These are phyloP conservation scores for Ormyrus rosae DNA, from an alignment of 2,888 invertebrate species.

Conservation along the genomic window DNA sequence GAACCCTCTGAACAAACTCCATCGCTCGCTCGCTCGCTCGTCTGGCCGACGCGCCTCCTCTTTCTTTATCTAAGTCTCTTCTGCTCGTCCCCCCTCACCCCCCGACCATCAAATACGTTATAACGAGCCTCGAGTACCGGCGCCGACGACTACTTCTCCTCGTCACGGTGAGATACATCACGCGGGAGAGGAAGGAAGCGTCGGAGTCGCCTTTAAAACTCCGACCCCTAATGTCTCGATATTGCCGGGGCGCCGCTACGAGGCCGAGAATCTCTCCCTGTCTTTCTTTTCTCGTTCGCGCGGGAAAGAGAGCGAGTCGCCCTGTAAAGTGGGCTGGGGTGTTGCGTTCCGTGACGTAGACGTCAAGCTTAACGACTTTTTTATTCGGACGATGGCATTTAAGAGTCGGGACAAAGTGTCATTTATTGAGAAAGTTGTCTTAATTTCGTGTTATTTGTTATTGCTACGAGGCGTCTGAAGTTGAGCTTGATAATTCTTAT, in stretches of 20 bases:
- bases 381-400: constrained; percentile 26
- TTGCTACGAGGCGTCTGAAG: too few relatives aligned
- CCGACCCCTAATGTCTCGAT: constrained; percentile 33
- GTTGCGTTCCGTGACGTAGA: background rate
- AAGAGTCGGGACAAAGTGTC: background rate
- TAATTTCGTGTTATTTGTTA: background rate
- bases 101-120: constrained; percentile 27
- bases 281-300: constrained; percentile 33
- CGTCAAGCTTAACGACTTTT: constrained; percentile 39
- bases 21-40: background rate
- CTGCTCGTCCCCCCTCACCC: background rate
- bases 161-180: constrained; percentile 22
- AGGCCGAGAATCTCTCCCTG: background rate
- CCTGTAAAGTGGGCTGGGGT: background rate
- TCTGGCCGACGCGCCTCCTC: background rate
- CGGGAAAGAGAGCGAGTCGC: background rate
- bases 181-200: background rate
- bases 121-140: constrained; percentile 31
- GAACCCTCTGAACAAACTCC: constrained; percentile 59
- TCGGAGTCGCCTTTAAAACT: constrained; percentile 1
- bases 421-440: constrained; percentile 1
- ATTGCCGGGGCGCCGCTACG: constrained; percentile 18
- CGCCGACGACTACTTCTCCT: background rate
- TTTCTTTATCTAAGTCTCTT: constrained; percentile 15
- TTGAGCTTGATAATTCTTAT: too few relatives aligned